Evolutionary conservation across 1,140 invertebrate species (phyloP).

Genomic region (Zaprionus tsacasi): DNA sequence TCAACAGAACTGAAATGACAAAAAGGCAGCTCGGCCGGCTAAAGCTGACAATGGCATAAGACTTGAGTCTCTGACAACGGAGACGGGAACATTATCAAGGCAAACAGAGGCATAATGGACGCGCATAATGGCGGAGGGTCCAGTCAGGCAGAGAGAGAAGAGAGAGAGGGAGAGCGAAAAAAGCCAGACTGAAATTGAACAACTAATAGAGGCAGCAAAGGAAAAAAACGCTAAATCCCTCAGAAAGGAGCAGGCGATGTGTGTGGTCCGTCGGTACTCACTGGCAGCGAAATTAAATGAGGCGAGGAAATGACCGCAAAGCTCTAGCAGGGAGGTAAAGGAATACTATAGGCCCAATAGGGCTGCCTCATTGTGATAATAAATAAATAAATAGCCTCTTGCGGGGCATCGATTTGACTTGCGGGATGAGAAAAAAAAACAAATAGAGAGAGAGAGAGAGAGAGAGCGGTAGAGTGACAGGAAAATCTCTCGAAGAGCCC

Average conservation of each 20-base stretch:
- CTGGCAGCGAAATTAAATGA: slow-evolving; percentile 47
- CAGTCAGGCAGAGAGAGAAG: neutral
- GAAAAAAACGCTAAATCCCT: slow-evolving; percentile 23
- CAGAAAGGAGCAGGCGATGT: slow-evolving; percentile 38
- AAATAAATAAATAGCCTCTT: slow-evolving; percentile 74
- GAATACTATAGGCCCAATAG: slow-evolving; percentile 41
- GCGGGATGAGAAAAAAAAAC: slow-evolving; percentile 50
- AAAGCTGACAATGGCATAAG: slow-evolving; percentile 56
- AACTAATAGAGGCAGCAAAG: slow-evolving; percentile 44
- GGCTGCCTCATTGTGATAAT: slow-evolving; percentile 78
- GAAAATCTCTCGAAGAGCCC: slow-evolving; percentile 10
- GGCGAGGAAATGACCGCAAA: slow-evolving; percentile 41
- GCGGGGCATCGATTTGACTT: slow-evolving; percentile 65
- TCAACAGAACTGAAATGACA: slow-evolving; percentile 80
- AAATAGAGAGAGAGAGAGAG: slow-evolving; percentile 4
- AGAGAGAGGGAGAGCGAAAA: neutral
- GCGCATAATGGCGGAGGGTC: slow-evolving; percentile 36
- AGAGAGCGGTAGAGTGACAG: slow-evolving; percentile 12
- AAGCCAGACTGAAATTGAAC: slow-evolving; percentile 53
- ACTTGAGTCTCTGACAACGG: slow-evolving; percentile 11
- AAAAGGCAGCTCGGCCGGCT: slow-evolving; percentile 63
- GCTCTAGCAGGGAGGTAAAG: neutral
- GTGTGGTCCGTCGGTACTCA: slow-evolving; percentile 55
- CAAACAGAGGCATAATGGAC: slow-evolving; percentile 78
- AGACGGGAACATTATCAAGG: slow-evolving; percentile 65